Percentiles rank a stretch among this genome's conserved stretches.
Conservation (phyloP, 2,113 vertebrate species). For the Hystrix cristata region DNA sequence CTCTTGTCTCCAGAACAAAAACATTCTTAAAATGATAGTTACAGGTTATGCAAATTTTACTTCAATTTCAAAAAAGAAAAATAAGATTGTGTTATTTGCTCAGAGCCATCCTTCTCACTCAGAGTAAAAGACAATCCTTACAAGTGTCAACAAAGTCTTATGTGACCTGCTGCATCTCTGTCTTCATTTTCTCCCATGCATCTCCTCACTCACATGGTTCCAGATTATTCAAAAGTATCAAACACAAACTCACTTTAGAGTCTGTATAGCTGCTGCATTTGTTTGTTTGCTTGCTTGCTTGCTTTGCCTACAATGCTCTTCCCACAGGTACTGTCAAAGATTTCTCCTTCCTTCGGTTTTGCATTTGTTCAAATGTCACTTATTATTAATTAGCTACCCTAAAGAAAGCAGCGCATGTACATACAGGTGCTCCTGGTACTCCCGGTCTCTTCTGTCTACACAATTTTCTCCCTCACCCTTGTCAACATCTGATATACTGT, state of each 20-base stretch:
- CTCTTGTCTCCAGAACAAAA: not conserved
- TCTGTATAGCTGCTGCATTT: not conserved
- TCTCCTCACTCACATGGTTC: not conserved
- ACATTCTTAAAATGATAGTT: not conserved
- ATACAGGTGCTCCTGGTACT: not conserved
- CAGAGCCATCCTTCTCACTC: not conserved
- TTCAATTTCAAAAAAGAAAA: not conserved
- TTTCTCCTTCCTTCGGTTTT: slow-evolving; percentile 27
- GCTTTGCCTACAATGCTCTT: not conserved
- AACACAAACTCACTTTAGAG: slow-evolving; percentile 3
- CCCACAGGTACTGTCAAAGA: not conserved
- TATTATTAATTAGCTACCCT: slow-evolving; percentile 1
- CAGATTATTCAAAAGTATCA: slow-evolving; percentile 7
- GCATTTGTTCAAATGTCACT: slow-evolving; percentile 53
- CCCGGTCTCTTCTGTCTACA: not conserved
- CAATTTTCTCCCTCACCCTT: slow-evolving; percentile 27
- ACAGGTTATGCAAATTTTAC: slow-evolving; percentile 32
- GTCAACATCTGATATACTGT: slow-evolving; percentile 23
- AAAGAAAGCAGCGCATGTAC: slow-evolving; percentile 22
- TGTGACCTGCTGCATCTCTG: not conserved
- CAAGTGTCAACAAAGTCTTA: not conserved
- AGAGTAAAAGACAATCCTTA: not conserved
- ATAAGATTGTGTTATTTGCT: not conserved
- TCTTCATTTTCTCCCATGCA: not conserved
- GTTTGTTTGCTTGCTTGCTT: not conserved